These are phyloP conservation scores for Cephus runcator DNA, from an alignment of 2,888 invertebrate genomes.

Conservation along the genomic window DNA sequence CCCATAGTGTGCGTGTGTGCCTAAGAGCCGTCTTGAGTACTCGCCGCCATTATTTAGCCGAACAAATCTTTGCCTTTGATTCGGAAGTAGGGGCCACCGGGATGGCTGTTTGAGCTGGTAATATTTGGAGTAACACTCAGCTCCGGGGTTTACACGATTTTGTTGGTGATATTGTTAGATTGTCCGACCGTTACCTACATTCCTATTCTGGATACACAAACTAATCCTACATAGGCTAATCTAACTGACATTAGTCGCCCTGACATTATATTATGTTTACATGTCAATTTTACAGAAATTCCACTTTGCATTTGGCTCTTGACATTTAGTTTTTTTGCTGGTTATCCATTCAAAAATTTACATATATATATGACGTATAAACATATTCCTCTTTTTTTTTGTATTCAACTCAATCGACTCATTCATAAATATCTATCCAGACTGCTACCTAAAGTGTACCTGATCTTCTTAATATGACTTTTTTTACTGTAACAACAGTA, in stretches of 20 bases:
- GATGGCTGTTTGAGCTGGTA: slow-evolving; percentile 55
- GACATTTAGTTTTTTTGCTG: not conserved
- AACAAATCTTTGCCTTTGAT: slow-evolving; percentile 59
- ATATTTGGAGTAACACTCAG: slow-evolving; percentile 56
- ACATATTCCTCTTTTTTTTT: too few species aligned
- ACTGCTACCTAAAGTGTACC: not conserved
- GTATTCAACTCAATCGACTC: not conserved
- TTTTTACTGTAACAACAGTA: not conserved
- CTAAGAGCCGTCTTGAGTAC: not conserved
- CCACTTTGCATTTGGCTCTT: not conserved
- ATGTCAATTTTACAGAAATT: not conserved
- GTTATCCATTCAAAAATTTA: not conserved
- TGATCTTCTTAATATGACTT: not conserved
- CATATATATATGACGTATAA: not conserved
- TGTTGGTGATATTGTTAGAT: slow-evolving; percentile 55
- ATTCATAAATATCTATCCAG: not conserved
- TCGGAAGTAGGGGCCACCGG: slow-evolving; percentile 40
- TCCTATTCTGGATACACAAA: not conserved
- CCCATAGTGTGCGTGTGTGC: not conserved
- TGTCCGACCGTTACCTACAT: not conserved
- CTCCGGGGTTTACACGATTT: slow-evolving; percentile 53
- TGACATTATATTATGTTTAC: not conserved
- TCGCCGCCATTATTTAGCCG: slow-evolving; percentile 52
- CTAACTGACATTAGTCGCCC: not conserved
- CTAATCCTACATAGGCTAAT: not conserved